Evolutionary conservation across 2,888 invertebrate species (phyloP).

Genomic region (Rhimphoctona megacephalus): DNA sequence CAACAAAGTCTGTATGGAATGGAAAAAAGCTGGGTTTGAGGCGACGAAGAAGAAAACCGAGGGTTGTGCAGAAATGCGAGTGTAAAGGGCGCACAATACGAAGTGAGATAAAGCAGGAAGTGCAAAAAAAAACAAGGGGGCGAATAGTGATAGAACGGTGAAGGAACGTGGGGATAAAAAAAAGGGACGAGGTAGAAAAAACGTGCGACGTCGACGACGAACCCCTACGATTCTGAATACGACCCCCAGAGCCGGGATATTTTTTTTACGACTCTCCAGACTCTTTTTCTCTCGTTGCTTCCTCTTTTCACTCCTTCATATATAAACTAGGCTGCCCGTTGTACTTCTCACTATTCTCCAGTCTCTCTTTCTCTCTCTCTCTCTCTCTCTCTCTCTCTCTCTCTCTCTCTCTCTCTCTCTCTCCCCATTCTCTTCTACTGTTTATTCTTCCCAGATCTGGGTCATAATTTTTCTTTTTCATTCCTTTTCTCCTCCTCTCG

Average conservation of each 20-base stretch:
- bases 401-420: too few species aligned
- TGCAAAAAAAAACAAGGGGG: slow-evolving; percentile 24
- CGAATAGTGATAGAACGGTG: slow-evolving; percentile 27
- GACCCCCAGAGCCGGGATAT: slow-evolving; percentile 56
- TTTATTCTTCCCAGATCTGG: slow-evolving; percentile 54
- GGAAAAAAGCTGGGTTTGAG: slow-evolving; percentile 16
- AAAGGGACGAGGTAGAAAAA: slow-evolving; percentile 40
- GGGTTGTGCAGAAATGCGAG: slow-evolving; percentile 29
- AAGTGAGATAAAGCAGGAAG: slow-evolving; percentile 33
- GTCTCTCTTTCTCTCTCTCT: slow-evolving; percentile 26
- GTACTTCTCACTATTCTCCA: slow-evolving; percentile 29
- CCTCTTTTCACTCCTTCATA: slow-evolving; percentile 21
- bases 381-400: not conserved
- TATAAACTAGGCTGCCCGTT: slow-evolving; percentile 46
- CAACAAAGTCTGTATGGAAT: slow-evolving; percentile 22
- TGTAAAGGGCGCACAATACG: slow-evolving; percentile 48
- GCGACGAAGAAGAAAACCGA: slow-evolving; percentile 33
- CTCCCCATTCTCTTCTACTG: slow-evolving; percentile 1
- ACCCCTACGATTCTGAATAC: slow-evolving; percentile 62
- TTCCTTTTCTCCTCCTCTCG: slow-evolving; percentile 25
- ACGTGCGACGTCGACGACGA: slow-evolving; percentile 57
- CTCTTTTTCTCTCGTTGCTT: slow-evolving; percentile 43
- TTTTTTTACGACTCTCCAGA: slow-evolving; percentile 64
- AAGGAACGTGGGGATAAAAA: slow-evolving; percentile 26
- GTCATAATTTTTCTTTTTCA: slow-evolving; percentile 55